Evolutionary conservation across 2,888 invertebrate genomes (phyloP), one percentile per base, ranked within the genome.

Genomic region (Pegoplata infirma): DNA sequence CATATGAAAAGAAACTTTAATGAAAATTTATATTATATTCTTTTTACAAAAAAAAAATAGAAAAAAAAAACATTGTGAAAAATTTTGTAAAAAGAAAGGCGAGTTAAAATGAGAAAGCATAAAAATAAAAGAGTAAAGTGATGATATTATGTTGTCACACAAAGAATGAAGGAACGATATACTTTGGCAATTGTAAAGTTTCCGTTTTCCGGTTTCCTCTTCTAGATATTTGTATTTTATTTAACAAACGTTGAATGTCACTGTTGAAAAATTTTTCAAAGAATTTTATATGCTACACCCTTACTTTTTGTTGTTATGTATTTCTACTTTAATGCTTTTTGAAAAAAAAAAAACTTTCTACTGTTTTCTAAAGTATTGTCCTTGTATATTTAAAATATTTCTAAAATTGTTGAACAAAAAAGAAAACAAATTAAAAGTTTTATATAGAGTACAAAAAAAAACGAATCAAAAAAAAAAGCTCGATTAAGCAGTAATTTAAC

Each of bases 161-260:
- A 73, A 75, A 61, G 59, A 74, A 64, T n/a, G 19, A 21, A 49
- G 71, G 63, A 58, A 58, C 67, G 58, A 69, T 56, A 73, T 58
- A 69, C 73, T 73, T 73, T 78, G 64, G 63, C 71, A 71, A 79
- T 75, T 71, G 64, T 61, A 55, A n/a, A 79, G 75, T 79, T 71
- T 75, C 73, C 51, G 49, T 49, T 58, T 73, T 66, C 78, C 74
- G 74, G 69, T 75, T 79, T 66, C 68, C 63, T 51, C 1, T 76
- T 61, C n/a, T 49, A 49, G 53, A 6, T n/a, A 21, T 46, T 61
- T 53, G n/a, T 8, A 25, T 21, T 51, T 23, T n/a, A n/a, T n/a
- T 21, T 51, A 72, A 46, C 64, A 19, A 51, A 58, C 51, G 10
- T 49, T 58, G 19, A 51, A 58, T 73, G 74, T 47, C 51, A 51